Percentiles rank a stretch among this genome's conserved stretches.
phyloP scores from a whole-genome alignment of 2,888 invertebrate species.

The Drosophila monieri region DNA sequence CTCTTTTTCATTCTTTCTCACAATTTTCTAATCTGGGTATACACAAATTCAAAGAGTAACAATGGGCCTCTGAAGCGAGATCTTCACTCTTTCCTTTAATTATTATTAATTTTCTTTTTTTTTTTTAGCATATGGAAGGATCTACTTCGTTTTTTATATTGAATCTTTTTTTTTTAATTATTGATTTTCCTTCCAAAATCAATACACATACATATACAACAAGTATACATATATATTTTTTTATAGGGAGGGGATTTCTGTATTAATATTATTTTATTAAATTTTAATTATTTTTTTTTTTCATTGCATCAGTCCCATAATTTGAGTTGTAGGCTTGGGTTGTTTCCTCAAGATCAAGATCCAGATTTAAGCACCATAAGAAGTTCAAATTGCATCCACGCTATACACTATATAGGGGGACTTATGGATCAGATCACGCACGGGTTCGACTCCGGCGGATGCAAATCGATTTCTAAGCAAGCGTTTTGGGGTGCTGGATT shows the following conservation, averaged over 20 bases:
- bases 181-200: conserved; percentile 16
- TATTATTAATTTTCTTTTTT: neutral
- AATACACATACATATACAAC: conserved; percentile 28
- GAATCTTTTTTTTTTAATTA: conserved; percentile 27
- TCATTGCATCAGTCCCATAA: conserved; percentile 76
- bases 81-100: conserved; percentile 15
- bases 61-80: conserved; percentile 38
- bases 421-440: neutral
- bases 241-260: conserved; percentile 7
- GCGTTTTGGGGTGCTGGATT: neutral
- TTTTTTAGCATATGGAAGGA: conserved; percentile 47
- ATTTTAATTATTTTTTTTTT: conserved; percentile 11
- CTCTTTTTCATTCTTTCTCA: conserved; percentile 1
- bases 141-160: conserved; percentile 44
- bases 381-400: conserved; percentile 47
- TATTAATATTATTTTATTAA: conserved; percentile 1
- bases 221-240: conserved; percentile 23
- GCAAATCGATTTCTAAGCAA: conserved; percentile 20
- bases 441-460: conserved; percentile 13
- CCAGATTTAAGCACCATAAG: conserved; percentile 72
- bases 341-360: conserved; percentile 60
- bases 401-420: conserved; percentile 29
- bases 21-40: conserved; percentile 43
- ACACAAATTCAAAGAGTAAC: conserved; percentile 49
- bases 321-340: conserved; percentile 68